These are phyloP conservation scores for Ramphastos sulfuratus DNA, from an alignment of 2,113 vertebrate genomes.

Conservation along the genomic window DNA sequence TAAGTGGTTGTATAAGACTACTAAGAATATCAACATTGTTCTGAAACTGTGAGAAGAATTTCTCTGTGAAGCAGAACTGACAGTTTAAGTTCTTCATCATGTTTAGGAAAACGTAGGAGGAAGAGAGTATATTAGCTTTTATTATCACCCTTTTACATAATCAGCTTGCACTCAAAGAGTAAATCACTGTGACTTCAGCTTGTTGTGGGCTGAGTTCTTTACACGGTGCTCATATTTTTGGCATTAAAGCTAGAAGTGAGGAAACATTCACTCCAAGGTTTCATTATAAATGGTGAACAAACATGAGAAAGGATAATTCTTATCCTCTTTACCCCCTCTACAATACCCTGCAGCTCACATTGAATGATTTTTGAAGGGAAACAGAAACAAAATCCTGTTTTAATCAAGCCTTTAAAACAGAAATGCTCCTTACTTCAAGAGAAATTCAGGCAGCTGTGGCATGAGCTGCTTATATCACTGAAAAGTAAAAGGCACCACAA, in stretches of 20 bases:
- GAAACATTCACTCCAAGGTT: neutral
- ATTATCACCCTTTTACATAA: conserved; percentile 3
- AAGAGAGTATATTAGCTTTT: conserved; percentile 21
- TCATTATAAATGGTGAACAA: neutral
- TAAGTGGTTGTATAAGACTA: neutral
- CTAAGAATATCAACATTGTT: neutral
- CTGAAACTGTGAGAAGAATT: neutral
- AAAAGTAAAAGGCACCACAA: neutral
- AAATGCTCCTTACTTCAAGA: neutral
- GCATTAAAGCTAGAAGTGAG: neutral
- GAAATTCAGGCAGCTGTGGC: neutral
- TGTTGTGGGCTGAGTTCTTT: neutral
- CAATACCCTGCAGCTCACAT: neutral
- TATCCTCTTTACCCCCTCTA: neutral
- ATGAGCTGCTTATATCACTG: neutral
- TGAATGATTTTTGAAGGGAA: neutral
- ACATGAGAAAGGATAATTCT: neutral
- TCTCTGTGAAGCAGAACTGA: conserved; percentile 26
- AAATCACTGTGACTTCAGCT: neutral
- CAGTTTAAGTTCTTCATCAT: conserved; percentile 24
- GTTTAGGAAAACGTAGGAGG: conserved; percentile 41
- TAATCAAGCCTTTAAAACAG: neutral
- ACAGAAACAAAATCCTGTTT: neutral
- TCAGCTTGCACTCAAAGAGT: neutral
- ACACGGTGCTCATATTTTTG: neutral